Evolutionary conservation across 2,113 vertebrate species (phyloP).

Genomic region (Sylvilagus bachmani): DNA sequence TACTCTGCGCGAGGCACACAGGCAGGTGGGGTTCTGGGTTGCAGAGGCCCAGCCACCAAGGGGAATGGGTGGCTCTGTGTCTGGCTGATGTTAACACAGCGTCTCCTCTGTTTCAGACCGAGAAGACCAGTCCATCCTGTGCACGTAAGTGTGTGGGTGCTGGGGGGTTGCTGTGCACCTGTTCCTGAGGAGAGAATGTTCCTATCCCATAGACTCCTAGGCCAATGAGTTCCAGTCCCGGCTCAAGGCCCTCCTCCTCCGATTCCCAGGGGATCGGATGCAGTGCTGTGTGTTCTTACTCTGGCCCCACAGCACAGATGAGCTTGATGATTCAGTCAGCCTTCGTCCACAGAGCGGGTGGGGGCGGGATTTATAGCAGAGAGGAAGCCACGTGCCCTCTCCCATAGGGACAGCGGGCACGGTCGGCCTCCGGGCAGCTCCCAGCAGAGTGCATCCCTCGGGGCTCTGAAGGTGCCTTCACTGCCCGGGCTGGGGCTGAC

Average conservation of each 20-base stretch:
- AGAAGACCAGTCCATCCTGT: slow-evolving; percentile 99
- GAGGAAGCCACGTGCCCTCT: neutral
- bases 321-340: neutral
- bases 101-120: slow-evolving; percentile 91
- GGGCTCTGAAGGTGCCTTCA: neutral
- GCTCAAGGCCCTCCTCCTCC: neutral
- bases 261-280: neutral
- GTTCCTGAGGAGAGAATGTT: neutral
- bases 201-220: neutral
- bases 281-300: no score
- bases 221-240: neutral
- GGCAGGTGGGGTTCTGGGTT: neutral
- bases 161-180: neutral
- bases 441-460: fast-evolving
- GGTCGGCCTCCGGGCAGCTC: no score
- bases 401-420: neutral
- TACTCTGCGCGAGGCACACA: fast-evolving
- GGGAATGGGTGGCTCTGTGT: neutral
- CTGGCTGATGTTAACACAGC: neutral
- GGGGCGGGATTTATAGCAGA: neutral
- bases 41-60: fast-evolving
- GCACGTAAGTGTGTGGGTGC: slow-evolving; percentile 95
- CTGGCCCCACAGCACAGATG: neutral
- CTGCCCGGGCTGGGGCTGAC: neutral
- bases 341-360: neutral